A percentile compares a stretch with the other conserved stretches of the same genome.
Conservation (phyloP, 2,797 vertebrate genomes). For the Salarias fasciatus region DNA sequence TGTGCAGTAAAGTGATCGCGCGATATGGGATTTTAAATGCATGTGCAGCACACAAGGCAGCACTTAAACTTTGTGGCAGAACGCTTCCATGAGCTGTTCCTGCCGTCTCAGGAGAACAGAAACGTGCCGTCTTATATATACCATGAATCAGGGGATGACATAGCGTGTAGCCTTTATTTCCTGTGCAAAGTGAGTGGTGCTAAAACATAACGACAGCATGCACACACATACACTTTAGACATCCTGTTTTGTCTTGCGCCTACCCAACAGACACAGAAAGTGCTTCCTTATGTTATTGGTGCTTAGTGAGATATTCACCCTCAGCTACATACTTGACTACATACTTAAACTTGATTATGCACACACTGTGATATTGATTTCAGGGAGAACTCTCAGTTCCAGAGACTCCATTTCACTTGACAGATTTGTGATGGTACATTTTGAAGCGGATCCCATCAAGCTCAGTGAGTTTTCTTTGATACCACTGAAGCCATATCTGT, state of each 20-base stretch:
- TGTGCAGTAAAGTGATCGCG: background rate
- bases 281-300: background rate
- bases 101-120: conserved; percentile 13
- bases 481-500: no score
- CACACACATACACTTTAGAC: background rate
- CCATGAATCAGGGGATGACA: conserved; percentile 21
- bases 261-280: background rate
- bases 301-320: background rate
- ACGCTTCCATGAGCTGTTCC: conserved; percentile 16
- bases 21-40: conserved; percentile 21
- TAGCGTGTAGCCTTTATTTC: conserved; percentile 13
- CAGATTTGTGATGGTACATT: no score
- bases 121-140: conserved; percentile 2
- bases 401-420: no score
- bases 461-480: background rate
- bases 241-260: background rate
- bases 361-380: background rate
- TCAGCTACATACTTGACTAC: background rate
- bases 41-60: background rate
- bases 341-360: background rate
- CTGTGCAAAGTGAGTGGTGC: background rate
- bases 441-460: background rate
- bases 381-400: no score
- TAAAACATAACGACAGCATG: conserved; percentile 7
- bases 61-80: conserved; percentile 15